Conservation (phyloP, 1,140 invertebrate species). For the Alviniconcha marisindica region DNA sequence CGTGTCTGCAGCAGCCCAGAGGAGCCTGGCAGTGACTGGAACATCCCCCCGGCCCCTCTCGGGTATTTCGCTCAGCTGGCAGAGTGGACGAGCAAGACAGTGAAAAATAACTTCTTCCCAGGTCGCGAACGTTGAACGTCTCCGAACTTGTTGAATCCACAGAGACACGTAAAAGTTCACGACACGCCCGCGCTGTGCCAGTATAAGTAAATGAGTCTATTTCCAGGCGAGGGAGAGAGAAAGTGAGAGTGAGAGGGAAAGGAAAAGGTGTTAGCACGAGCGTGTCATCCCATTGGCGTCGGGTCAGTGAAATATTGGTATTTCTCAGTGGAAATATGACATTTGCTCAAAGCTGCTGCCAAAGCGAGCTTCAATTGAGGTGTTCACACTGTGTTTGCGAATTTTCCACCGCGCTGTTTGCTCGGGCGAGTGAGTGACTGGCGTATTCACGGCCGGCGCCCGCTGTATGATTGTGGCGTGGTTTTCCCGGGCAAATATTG, state of each 20-base stretch:
- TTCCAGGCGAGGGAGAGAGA: background rate
- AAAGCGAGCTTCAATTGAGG: background rate
- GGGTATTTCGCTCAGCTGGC: too few relatives aligned
- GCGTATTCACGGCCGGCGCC: background rate
- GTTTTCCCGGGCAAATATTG: constrained; percentile 2
- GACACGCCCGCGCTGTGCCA: too few relatives aligned
- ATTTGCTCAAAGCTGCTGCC: background rate
- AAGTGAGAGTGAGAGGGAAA: background rate
- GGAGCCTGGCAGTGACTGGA: too few relatives aligned
- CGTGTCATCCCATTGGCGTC: background rate
- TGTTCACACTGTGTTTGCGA: background rate
- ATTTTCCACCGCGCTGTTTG: background rate
- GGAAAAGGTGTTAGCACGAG: background rate
- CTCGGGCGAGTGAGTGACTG: background rate
- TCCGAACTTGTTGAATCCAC: too few relatives aligned
- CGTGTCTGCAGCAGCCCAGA: too few relatives aligned
- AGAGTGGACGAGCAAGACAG: too few relatives aligned
- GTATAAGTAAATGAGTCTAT: too few relatives aligned
- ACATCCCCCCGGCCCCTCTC: too few relatives aligned
- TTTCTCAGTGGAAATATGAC: background rate
- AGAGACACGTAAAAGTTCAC: too few relatives aligned
- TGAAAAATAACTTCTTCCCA: too few relatives aligned
- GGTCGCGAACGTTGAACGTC: too few relatives aligned
- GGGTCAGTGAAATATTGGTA: background rate
- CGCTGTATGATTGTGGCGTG: background rate